phyloP scores from a whole-genome alignment of 2,797 vertebrate genomes.

The Tarsius wallacei region DNA sequence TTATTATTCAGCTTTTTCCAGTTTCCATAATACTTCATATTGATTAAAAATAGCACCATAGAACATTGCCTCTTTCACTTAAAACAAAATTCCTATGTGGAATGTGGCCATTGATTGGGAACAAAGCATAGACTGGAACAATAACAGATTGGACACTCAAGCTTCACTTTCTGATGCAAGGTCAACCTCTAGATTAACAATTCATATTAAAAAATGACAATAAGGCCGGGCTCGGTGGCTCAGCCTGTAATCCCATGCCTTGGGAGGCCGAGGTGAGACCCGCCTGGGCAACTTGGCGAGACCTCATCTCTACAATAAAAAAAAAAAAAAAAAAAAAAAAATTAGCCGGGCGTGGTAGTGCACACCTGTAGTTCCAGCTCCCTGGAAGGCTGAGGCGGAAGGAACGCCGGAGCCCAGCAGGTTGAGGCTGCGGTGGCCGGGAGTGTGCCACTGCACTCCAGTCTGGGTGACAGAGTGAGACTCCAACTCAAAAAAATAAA shows the following conservation, averaged over 20 bases:
- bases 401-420: neutral
- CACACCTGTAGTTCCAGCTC: neutral
- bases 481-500: neutral
- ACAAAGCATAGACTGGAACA: neutral
- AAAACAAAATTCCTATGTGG: neutral
- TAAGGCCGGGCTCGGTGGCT: neutral
- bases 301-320: neutral
- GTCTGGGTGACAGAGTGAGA: too few relatives aligned
- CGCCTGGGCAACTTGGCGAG: neutral
- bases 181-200: neutral
- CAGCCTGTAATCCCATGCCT: neutral
- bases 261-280: neutral
- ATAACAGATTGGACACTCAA: neutral
- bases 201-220: neutral
- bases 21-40: slow-evolving; percentile 7
- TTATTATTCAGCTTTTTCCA: slow-evolving; percentile 22
- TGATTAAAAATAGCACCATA: neutral
- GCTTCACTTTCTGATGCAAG: neutral
- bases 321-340: neutral
- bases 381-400: neutral
- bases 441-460: neutral
- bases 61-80: slow-evolving; percentile 12
- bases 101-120: neutral
- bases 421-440: neutral
- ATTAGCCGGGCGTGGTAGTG: neutral